These are phyloP conservation scores for Drosophila kurseongensis DNA, from an alignment of 1,140 invertebrate genomes.

Conservation along the genomic window DNA sequence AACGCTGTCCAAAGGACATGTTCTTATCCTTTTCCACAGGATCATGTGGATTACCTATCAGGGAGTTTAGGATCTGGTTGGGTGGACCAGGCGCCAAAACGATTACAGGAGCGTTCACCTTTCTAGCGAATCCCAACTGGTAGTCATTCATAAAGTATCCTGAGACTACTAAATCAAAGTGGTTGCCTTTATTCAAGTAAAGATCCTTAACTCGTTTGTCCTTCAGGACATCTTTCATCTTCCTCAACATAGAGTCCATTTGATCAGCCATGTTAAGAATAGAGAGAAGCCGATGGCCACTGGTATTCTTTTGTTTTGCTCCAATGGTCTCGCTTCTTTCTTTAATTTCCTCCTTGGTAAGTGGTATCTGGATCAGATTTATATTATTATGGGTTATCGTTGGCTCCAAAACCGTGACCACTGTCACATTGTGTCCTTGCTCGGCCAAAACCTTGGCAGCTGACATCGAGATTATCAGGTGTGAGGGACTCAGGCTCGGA, in stretches of 20 bases:
- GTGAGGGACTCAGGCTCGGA: conserved; percentile 51
- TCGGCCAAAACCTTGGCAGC: conserved; percentile 57
- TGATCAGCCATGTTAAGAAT: neutral
- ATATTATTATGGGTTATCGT: conserved; percentile 54
- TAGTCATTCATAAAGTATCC: conserved; percentile 62
- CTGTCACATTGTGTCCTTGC: conserved; percentile 68
- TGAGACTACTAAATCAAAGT: conserved; percentile 56
- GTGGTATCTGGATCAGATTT: conserved; percentile 50
- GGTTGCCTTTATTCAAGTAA: conserved; percentile 51
- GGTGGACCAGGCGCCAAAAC: conserved; percentile 44
- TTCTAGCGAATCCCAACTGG: conserved; percentile 48
- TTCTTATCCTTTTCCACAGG: neutral
- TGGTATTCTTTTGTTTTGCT: neutral
- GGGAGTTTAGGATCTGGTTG: conserved; percentile 23
- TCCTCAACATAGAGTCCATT: conserved; percentile 25
- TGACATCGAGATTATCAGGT: conserved; percentile 71
- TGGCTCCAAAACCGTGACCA: conserved; percentile 50
- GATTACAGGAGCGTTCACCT: conserved; percentile 57
- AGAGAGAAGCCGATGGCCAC: neutral
- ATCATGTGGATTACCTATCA: conserved; percentile 53
- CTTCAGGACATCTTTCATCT: conserved; percentile 54
- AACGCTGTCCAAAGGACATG: neutral
- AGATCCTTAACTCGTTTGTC: conserved; percentile 49
- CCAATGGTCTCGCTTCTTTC: neutral
- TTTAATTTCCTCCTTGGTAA: conserved; percentile 34